Evolutionary conservation across 1,140 invertebrate genomes (phyloP).

Genomic region (Diabrotica undecimpunctata): DNA sequence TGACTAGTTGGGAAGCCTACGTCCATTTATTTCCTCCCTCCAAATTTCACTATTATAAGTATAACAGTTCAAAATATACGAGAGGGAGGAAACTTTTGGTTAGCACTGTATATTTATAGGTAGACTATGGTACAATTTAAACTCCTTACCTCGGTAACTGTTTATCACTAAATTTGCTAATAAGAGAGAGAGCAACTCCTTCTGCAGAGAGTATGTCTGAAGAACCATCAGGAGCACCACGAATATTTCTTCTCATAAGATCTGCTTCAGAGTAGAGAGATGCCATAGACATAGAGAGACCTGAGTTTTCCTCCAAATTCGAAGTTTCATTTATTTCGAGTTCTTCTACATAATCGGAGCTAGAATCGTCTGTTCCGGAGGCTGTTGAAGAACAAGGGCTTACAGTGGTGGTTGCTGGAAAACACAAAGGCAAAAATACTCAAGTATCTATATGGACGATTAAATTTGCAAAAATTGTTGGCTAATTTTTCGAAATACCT

Average conservation of each 20-base stretch:
- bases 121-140: too few species aligned
- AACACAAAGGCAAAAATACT: not conserved
- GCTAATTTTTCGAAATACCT: too few species aligned
- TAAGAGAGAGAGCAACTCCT: conserved; percentile 71
- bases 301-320: conserved; percentile 49
- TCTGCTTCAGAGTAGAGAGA: conserved; percentile 62
- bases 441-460: too few species aligned
- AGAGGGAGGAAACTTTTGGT: too few species aligned
- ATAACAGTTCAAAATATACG: too few species aligned
- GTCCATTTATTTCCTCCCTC: too few species aligned
- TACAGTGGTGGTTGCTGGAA: conserved; percentile 51
- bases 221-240: conserved; percentile 47
- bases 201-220: conserved; percentile 64
- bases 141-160: conserved; percentile 57
- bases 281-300: conserved; percentile 59
- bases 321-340: conserved; percentile 51
- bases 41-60: too few species aligned
- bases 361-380: conserved; percentile 50
- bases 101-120: too few species aligned
- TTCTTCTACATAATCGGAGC: conserved; percentile 56
- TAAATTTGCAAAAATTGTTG: too few species aligned
- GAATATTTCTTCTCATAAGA: conserved; percentile 41
- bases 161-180: conserved; percentile 73
- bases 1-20: too few species aligned
- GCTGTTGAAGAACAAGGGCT: conserved; percentile 55